Evolutionary conservation across 2,888 invertebrate species (phyloP), one percentile per base, ranked within the genome.

Genomic region (Hyppa rectilinea): DNA sequence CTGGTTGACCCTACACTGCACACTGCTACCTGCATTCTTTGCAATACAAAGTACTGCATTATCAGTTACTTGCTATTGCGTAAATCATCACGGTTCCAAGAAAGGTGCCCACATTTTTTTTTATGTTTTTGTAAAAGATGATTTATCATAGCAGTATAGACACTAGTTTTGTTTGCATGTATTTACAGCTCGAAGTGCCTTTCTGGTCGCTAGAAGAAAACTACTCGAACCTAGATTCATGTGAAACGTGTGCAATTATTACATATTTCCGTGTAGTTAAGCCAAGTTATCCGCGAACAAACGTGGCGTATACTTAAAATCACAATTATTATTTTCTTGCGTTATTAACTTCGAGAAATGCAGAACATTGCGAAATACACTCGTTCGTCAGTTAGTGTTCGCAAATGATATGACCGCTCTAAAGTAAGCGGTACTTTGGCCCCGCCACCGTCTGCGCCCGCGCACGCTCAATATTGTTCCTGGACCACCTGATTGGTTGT

Each of bases 291-390:
- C 40, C 67, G 66, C 62, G 31, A 55, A 58, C 36, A 49, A 56
- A 55, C 59, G 17, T n/a, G n/a, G n/a, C 38, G 7, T 49, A 55
- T 36, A 61, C 26, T 60, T 26, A 52, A 40, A 49, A 63, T 45
- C 31, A 45, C 23, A 47, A 36, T 70, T 53, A 65, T 61, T 50
- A 45, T 50, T 78, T 71, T 56, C 55, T 50, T 65, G 65, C 67
- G 61, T 79, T 66, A 63, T 59, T 79, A 67, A 63, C 63, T 75
- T 23, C 14, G 45, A 56, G 80, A 75, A 68, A 74, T 61, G 56
- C 26, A 12, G 50, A 45, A 61, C 23, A 63, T 77, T 74, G 49
- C 53, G 12, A 47, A 45, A 60, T 53, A 62, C 20, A 50, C 67
- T 29, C 45, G 26, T 40, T 66, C 12, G 10, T 40, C 31, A 34